A percentile compares a stretch with the other conserved stretches of the same genome.
phyloP scores from a whole-genome alignment of 2,888 invertebrate genomes.

The Drosophila diplacantha region DNA sequence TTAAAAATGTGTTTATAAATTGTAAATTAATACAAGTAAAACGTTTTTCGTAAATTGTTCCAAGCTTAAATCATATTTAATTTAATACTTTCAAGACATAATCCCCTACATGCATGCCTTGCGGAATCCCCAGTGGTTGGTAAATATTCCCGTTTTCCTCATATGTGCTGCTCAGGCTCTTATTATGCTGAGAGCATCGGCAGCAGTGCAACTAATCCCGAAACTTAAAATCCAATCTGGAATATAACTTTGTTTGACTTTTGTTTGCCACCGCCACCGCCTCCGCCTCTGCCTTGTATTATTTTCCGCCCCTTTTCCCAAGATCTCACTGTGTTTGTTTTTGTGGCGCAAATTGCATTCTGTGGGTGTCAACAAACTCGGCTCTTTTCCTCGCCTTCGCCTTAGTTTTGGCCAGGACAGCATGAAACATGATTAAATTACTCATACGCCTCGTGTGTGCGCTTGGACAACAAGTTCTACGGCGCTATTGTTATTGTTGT shows the following conservation, averaged over 20 bases:
- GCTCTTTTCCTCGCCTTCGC: slow-evolving; percentile 6
- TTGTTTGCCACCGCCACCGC: slow-evolving; percentile 35
- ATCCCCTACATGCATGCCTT: neutral
- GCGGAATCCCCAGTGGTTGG: neutral
- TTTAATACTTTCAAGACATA: neutral
- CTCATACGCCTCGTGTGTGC: slow-evolving; percentile 60
- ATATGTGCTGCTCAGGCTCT: neutral
- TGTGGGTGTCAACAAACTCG: slow-evolving; percentile 65
- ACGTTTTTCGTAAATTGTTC: neutral
- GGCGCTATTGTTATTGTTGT: slow-evolving; percentile 50
- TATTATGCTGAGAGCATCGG: slow-evolving; percentile 23
- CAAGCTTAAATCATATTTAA: neutral
- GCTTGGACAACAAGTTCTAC: slow-evolving; percentile 36
- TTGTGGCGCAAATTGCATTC: slow-evolving; percentile 65
- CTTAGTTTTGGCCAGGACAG: slow-evolving; percentile 41
- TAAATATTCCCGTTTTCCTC: slow-evolving; percentile 1
- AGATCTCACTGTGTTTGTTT: slow-evolving; percentile 43
- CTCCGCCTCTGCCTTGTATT: slow-evolving; percentile 16
- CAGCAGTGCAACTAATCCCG: slow-evolving; percentile 19
- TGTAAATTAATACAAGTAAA: neutral
- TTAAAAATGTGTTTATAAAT: neutral
- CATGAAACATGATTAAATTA: slow-evolving; percentile 65
- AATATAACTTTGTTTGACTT: slow-evolving; percentile 54
- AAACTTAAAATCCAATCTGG: slow-evolving; percentile 36
- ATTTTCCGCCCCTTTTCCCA: slow-evolving; percentile 24